Conservation (phyloP, 1,140 invertebrate species). For the Drosophila carrolli region DNA sequence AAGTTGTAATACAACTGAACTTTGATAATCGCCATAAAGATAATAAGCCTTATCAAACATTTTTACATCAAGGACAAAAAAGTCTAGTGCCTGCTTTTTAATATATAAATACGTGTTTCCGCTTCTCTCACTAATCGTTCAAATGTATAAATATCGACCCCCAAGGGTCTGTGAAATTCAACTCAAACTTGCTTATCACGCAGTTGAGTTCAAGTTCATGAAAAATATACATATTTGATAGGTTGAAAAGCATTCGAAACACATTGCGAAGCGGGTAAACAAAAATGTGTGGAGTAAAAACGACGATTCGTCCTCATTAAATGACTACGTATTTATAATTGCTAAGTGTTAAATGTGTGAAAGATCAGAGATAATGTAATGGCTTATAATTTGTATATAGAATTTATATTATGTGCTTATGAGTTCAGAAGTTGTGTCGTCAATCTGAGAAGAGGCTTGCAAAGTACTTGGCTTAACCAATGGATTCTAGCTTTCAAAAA, state of each 20-base stretch:
- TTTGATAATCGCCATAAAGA: conserved; percentile 4
- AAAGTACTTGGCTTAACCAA: neutral
- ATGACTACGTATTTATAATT: conserved; percentile 16
- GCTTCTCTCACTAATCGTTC: neutral
- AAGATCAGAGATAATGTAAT: conserved; percentile 43
- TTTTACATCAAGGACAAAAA: neutral
- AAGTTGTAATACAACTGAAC: neutral
- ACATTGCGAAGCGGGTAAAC: conserved; percentile 18
- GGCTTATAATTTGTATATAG: conserved; percentile 3
- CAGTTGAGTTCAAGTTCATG: conserved; percentile 33
- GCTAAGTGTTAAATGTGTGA: conserved; percentile 13
- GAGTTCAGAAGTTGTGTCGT: conserved; percentile 11
- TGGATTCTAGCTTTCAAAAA: neutral
- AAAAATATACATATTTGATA: neutral
- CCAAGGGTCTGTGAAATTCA: neutral
- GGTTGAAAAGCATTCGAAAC: conserved; percentile 10
- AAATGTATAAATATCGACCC: neutral
- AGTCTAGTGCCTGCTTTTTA: neutral
- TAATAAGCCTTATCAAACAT: conserved; percentile 11
- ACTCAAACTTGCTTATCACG: conserved; percentile 17
- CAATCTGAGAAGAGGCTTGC: conserved; percentile 8
- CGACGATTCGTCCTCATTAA: conserved; percentile 17
- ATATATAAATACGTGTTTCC: neutral
- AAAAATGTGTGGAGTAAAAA: conserved; percentile 13
- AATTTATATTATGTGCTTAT: conserved; percentile 4